Evolutionary conservation across 2,888 invertebrate species (phyloP).

Genomic region (Cephus pygmeus): DNA sequence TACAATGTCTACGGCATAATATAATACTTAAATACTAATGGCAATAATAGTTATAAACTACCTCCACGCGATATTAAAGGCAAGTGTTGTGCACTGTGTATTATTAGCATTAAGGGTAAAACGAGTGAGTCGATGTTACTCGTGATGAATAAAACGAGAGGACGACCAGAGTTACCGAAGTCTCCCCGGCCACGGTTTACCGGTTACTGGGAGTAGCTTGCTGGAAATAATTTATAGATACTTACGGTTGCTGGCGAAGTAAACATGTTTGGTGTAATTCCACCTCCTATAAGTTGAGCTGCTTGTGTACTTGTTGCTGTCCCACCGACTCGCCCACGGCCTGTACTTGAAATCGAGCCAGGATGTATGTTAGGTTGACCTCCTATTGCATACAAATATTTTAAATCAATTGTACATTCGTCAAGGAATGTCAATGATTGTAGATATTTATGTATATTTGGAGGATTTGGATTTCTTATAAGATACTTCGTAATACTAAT

Average conservation of each 20-base stretch:
- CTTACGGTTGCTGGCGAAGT: slow-evolving; percentile 66
- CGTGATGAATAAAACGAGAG: background rate
- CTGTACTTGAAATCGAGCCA: slow-evolving; percentile 74
- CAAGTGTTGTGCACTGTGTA: background rate
- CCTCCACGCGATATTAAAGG: background rate
- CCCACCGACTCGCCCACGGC: slow-evolving; percentile 70
- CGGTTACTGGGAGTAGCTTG: slow-evolving; percentile 34
- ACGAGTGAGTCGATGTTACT: background rate
- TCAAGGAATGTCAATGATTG: background rate
- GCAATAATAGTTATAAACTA: background rate
- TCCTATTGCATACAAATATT: slow-evolving; percentile 50
- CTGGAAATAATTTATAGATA: slow-evolving; percentile 35
- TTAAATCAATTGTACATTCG: background rate
- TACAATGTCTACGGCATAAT: background rate
- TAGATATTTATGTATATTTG: slow-evolving; percentile 13
- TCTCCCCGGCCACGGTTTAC: background rate
- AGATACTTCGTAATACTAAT: background rate
- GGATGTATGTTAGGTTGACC: slow-evolving; percentile 74
- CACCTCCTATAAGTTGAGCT: slow-evolving; percentile 76
- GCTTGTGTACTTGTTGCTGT: slow-evolving; percentile 74
- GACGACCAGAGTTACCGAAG: background rate
- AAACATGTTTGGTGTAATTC: slow-evolving; percentile 77
- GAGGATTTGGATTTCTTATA: background rate
- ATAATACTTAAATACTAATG: background rate
- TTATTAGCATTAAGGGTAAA: background rate